These are phyloP conservation scores for Sitta carolinensis DNA, from an alignment of 2,797 vertebrate genomes.

Conservation along the genomic window DNA sequence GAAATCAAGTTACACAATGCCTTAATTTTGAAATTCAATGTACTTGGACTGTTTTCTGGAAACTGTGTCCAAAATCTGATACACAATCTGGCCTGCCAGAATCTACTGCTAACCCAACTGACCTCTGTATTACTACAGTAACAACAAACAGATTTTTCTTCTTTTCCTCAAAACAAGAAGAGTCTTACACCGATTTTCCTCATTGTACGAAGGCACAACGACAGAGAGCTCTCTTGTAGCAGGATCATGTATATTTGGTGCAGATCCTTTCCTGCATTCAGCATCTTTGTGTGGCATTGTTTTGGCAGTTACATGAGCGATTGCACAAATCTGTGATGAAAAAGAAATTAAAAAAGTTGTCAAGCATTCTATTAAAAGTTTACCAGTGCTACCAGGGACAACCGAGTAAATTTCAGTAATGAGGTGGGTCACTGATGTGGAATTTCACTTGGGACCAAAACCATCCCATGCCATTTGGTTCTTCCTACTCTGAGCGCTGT, in stretches of 20 bases:
- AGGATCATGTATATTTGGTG: constrained; percentile 85
- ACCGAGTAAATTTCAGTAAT: not conserved
- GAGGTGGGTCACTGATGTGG: rapidly evolving
- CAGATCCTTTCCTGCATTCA: constrained; percentile 75
- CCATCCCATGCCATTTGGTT: not conserved
- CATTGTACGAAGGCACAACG: constrained; percentile 93
- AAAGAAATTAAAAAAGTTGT: not conserved
- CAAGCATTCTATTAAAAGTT: not conserved
- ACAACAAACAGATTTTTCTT: not conserved
- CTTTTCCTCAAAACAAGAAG: constrained; percentile 18
- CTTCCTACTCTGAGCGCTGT: not conserved
- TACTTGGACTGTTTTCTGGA: not conserved
- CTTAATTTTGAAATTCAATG: constrained; percentile 13
- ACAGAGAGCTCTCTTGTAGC: constrained; percentile 87
- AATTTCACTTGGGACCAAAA: not conserved
- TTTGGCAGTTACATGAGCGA: constrained; percentile 84
- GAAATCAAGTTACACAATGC: not conserved
- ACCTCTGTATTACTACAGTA: not conserved
- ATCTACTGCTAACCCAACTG: not conserved
- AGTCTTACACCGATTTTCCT: constrained; percentile 91
- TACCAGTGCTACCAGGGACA: not conserved
- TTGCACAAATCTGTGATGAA: constrained; percentile 74
- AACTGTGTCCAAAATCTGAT: not conserved
- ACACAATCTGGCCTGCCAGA: not conserved
- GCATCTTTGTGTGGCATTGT: constrained; percentile 78